Conservation (phyloP, 2,888 invertebrate species). For the Drosophila niveifrons region DNA sequence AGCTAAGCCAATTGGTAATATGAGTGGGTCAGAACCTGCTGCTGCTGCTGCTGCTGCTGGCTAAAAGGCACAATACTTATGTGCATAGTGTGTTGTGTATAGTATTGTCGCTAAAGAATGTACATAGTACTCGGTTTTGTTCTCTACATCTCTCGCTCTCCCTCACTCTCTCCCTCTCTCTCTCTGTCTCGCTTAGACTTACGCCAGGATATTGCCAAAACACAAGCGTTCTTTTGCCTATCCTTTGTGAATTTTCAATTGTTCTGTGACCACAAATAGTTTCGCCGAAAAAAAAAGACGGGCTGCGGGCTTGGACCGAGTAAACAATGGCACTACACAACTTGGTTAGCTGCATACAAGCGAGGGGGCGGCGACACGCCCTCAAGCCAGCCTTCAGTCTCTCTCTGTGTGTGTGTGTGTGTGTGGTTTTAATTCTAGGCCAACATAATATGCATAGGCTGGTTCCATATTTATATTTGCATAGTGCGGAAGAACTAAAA, state of each 20-base stretch:
- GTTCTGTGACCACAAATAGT: constrained; percentile 50
- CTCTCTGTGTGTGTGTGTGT: not conserved
- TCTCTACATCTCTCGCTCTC: not conserved
- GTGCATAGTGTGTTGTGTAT: constrained; percentile 10
- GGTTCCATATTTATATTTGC: constrained; percentile 17
- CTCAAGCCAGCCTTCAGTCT: not conserved
- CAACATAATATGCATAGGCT: constrained; percentile 29
- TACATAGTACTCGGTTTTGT: constrained; percentile 9
- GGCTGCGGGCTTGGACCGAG: constrained; percentile 16
- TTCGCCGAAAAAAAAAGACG: constrained; percentile 31
- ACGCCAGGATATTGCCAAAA: constrained; percentile 50
- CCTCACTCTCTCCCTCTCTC: not conserved
- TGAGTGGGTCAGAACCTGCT: constrained; percentile 34
- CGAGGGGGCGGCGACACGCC: not conserved
- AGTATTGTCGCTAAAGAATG: constrained; percentile 32
- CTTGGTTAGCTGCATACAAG: constrained; percentile 1
- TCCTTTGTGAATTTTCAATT: constrained; percentile 46
- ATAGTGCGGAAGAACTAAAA: not conserved
- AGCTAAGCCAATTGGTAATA: constrained; percentile 37
- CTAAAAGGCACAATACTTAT: constrained; percentile 17
- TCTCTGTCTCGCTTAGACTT: not conserved
- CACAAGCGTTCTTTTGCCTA: constrained; percentile 30
- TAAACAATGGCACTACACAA: constrained; percentile 47
- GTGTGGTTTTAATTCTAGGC: constrained; percentile 19
- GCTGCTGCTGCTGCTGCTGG: not conserved